Conservation (phyloP, 1,140 invertebrate genomes). For the Drosophila seguyi region DNA sequence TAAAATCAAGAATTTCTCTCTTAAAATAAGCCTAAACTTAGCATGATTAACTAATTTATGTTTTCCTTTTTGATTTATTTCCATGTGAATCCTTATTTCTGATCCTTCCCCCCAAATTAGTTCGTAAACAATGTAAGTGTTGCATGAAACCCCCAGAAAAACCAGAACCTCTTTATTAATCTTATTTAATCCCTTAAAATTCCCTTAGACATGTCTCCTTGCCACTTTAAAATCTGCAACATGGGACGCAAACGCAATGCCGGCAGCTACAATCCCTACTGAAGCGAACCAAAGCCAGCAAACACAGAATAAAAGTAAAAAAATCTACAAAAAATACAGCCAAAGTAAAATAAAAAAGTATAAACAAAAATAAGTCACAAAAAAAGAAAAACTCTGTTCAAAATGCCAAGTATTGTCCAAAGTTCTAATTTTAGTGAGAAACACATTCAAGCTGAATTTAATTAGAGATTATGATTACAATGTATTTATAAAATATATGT, state of each 20-base stretch:
- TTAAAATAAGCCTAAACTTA: background rate
- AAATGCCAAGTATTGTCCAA: conserved; percentile 58
- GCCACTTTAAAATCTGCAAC: conserved; percentile 83
- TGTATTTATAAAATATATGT: conserved; percentile 36
- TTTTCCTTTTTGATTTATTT: conserved; percentile 37
- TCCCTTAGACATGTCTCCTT: conserved; percentile 76
- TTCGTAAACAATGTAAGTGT: conserved; percentile 84
- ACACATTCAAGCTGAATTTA: conserved; percentile 24
- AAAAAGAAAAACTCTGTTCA: conserved; percentile 35
- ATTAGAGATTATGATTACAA: conserved; percentile 42
- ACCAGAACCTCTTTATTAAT: background rate
- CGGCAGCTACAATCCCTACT: conserved; percentile 53
- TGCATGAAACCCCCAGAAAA: conserved; percentile 44
- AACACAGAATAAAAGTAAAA: conserved; percentile 1
- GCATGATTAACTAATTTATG: conserved; percentile 48
- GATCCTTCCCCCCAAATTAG: conserved; percentile 34
- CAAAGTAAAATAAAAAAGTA: conserved; percentile 45
- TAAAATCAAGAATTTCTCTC: too few relatives aligned
- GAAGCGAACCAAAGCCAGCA: background rate
- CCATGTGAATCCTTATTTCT: conserved; percentile 30
- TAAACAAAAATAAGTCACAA: conserved; percentile 15
- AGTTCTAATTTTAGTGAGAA: conserved; percentile 33
- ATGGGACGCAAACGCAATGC: conserved; percentile 80
- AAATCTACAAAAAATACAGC: conserved; percentile 10
- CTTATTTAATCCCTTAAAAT: background rate